These are phyloP conservation scores for Drosophila pegasa DNA, from an alignment of 2,888 invertebrate species.

Conservation along the genomic window DNA sequence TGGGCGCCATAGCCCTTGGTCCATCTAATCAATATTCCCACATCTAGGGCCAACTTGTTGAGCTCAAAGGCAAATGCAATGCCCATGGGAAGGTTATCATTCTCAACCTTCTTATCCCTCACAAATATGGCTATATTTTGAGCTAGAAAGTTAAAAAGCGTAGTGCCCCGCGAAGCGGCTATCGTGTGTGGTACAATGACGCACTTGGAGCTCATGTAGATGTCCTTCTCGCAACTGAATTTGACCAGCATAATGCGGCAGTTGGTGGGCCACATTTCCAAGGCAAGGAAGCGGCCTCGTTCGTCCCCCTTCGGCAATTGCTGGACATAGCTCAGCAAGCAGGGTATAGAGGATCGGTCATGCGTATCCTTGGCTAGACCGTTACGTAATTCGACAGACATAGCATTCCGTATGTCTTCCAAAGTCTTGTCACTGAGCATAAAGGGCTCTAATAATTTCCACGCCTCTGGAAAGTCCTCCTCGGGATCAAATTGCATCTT, in stretches of 20 bases:
- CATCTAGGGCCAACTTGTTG: slow-evolving; percentile 92
- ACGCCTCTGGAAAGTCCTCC: slow-evolving; percentile 59
- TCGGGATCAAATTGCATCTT: slow-evolving; percentile 47
- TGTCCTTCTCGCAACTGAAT: slow-evolving; percentile 89
- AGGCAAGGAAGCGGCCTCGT: slow-evolving; percentile 95
- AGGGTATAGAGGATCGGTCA: slow-evolving; percentile 92
- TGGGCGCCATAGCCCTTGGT: slow-evolving; percentile 97
- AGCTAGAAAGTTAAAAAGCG: slow-evolving; percentile 97
- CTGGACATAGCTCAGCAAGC: slow-evolving; percentile 96
- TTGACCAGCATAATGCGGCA: slow-evolving; percentile 97
- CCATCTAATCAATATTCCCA: slow-evolving; percentile 94
- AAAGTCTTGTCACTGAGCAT: slow-evolving; percentile 91
- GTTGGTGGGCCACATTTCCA: slow-evolving; percentile 99
- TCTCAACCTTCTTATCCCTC: slow-evolving; percentile 89
- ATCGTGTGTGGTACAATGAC: slow-evolving; percentile 96
- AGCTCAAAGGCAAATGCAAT: slow-evolving; percentile 98
- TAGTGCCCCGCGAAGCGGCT: slow-evolving; percentile 94
- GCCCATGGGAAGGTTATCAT: slow-evolving; percentile 92
- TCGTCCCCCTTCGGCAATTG: slow-evolving; percentile 97
- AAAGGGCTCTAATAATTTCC: slow-evolving; percentile 85
- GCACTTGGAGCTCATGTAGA: slow-evolving; percentile 97
- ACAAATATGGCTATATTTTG: slow-evolving; percentile 95
- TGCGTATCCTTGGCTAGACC: slow-evolving; percentile 92
- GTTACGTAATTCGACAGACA: slow-evolving; percentile 90
- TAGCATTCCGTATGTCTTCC: slow-evolving; percentile 89